Evolutionary conservation across 2,888 invertebrate species (phyloP).

Genomic region (Magallana nippona): DNA sequence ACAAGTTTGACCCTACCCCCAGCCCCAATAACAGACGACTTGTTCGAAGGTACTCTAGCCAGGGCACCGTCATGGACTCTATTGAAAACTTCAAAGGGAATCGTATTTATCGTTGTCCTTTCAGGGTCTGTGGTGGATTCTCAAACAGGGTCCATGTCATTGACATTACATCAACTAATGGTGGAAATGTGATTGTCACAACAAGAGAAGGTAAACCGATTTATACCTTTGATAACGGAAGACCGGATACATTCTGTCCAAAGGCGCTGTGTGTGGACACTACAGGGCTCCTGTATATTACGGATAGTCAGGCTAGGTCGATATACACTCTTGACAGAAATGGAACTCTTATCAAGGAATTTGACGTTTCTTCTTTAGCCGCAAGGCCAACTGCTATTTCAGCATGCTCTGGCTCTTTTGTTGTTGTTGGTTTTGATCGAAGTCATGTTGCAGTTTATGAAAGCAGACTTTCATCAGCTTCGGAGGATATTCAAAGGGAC

Average conservation of each 20-base stretch:
- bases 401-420: background rate
- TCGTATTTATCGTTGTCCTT: background rate
- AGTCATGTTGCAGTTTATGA: background rate
- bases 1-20: background rate
- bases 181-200: background rate
- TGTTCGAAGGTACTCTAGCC: constrained; percentile 19
- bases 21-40: background rate
- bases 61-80: background rate
- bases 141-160: background rate
- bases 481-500: background rate
- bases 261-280: constrained; percentile 8
- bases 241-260: background rate
- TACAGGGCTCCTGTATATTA: constrained; percentile 2
- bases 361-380: background rate
- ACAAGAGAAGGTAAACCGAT: background rate
- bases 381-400: background rate
- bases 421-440: background rate
- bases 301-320: background rate
- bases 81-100: background rate
- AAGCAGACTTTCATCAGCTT: background rate
- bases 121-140: background rate
- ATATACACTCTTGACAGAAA: constrained; percentile 4
- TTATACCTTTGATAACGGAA: background rate
- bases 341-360: background rate
- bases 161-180: background rate